Conservation (phyloP, 2,888 invertebrate species). For the Caenorhabditis sp. region DNA sequence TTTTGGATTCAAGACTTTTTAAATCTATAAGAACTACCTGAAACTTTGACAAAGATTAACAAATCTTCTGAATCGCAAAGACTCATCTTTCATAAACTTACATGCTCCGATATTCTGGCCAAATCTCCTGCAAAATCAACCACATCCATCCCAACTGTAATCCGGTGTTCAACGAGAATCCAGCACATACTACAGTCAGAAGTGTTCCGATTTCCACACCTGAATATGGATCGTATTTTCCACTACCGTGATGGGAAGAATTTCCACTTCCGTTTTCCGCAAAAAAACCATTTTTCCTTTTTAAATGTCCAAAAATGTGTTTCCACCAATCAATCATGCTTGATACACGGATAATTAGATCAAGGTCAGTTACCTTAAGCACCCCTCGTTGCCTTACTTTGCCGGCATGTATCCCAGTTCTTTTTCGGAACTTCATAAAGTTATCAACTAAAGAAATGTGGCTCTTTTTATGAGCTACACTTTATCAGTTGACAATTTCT, state of each 20-base stretch:
- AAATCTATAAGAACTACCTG: too few species aligned
- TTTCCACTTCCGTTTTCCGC: not conserved
- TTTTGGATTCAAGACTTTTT: too few species aligned
- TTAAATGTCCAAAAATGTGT: not conserved
- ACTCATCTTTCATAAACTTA: not conserved
- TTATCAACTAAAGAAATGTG: too few species aligned
- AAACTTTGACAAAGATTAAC: not conserved
- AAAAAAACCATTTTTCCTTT: too few species aligned
- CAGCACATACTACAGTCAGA: slow-evolving; percentile 54
- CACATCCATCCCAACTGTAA: slow-evolving; percentile 62
- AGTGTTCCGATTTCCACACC: slow-evolving; percentile 46
- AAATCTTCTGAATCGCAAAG: not conserved
- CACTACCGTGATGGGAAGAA: not conserved
- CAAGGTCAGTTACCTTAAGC: not conserved
- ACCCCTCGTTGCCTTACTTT: too few species aligned
- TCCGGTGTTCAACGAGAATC: slow-evolving; percentile 58
- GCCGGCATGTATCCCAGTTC: too few species aligned
- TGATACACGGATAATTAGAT: not conserved
- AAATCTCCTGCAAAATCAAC: slow-evolving; percentile 66
- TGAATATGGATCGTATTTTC: not conserved
- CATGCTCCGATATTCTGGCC: slow-evolving; percentile 56
- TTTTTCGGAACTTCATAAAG: too few species aligned
- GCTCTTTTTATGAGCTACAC: too few species aligned
- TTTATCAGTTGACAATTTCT: too few species aligned
- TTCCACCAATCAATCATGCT: too few species aligned